Conservation (phyloP, 2,797 vertebrate genomes). For the Protonibea diacanthus region DNA sequence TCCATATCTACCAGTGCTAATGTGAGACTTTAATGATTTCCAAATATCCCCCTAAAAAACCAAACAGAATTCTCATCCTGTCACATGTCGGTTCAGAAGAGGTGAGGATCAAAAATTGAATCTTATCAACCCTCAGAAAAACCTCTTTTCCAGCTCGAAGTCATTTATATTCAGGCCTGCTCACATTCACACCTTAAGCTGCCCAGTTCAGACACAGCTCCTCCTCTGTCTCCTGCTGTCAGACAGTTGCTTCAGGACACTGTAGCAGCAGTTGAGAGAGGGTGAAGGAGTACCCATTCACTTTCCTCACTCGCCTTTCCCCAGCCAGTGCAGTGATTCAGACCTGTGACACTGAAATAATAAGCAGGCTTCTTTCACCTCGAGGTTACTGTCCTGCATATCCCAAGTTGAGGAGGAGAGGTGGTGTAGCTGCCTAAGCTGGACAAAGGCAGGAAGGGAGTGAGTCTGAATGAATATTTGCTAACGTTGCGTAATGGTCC, state of each 20-base stretch:
- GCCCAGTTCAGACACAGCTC: constrained; percentile 10
- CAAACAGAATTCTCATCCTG: background rate
- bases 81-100: background rate
- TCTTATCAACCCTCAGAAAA: background rate
- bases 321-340: constrained; percentile 29
- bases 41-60: background rate
- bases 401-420: constrained; percentile 67
- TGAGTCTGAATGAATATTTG: constrained; percentile 85
- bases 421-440: constrained; percentile 45
- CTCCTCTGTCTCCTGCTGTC: constrained; percentile 5
- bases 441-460: constrained; percentile 90
- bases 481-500: constrained; percentile 83
- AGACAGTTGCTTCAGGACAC: constrained; percentile 32
- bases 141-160: constrained; percentile 9
- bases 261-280: constrained; percentile 4
- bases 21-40: constrained; percentile 14
- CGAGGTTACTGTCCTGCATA: constrained; percentile 43
- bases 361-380: constrained; percentile 27
- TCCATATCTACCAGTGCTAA: constrained; percentile 21
- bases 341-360: constrained; percentile 30
- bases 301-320: constrained; percentile 21
- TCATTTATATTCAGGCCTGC: constrained; percentile 10
- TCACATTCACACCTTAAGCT: constrained; percentile 18
- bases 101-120: background rate
- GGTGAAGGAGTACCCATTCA: background rate